Conservation (phyloP, 2,888 invertebrate genomes). For the Pollenia amentaria region DNA sequence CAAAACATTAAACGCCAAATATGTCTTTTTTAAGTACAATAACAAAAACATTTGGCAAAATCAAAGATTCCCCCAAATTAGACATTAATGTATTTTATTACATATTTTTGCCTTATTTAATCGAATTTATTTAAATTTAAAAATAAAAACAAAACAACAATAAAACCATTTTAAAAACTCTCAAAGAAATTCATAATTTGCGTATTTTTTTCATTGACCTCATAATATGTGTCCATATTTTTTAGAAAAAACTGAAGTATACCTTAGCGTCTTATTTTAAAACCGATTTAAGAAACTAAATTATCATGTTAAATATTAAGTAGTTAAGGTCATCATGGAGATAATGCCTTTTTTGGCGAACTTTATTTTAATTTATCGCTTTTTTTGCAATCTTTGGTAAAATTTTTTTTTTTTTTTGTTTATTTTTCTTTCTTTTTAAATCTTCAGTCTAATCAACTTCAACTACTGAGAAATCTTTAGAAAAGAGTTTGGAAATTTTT, state of each 20-base stretch:
- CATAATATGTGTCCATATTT: neutral
- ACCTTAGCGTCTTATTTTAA: neutral
- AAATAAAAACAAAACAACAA: neutral
- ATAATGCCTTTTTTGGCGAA: neutral
- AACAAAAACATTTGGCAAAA: neutral
- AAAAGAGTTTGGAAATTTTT: neutral
- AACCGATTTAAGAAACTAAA: no score
- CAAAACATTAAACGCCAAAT: no score
- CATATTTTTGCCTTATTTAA: no score
- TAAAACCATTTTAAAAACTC: neutral
- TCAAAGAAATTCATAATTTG: neutral
- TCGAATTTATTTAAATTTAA: no score
- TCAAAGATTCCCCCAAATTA: neutral
- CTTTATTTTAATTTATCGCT: neutral
- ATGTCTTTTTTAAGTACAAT: no score
- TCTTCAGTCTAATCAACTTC: neutral
- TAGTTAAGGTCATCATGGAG: slow-evolving; percentile 18
- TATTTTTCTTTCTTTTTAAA: neutral
- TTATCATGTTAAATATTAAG: neutral
- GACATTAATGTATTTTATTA: neutral
- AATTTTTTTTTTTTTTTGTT: neutral
- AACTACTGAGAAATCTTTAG: neutral
- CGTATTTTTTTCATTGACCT: slow-evolving; percentile 8
- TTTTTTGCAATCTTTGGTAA: slow-evolving; percentile 17
- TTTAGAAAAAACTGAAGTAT: neutral